Percentiles rank a stretch among this genome's conserved stretches.
Evolutionary conservation across 2,797 vertebrate species (phyloP).

Genomic region (Sebastes diaconus): DNA sequence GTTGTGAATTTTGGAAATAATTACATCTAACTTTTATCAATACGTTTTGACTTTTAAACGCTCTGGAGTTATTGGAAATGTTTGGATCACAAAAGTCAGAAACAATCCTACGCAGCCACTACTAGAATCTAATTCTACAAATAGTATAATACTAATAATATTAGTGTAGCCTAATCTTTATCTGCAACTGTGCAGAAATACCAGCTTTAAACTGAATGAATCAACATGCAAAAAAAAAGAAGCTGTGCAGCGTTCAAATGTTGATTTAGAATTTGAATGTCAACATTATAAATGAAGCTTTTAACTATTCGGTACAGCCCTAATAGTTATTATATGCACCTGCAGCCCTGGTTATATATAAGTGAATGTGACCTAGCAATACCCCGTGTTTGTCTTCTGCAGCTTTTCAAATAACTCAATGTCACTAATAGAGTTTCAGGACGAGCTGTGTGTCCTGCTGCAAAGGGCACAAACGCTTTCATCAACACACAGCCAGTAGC

Average conservation of each 20-base stretch:
- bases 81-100: neutral
- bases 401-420: constrained; percentile 15
- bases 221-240: neutral
- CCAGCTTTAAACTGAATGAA: neutral
- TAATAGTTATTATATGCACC: constrained; percentile 1
- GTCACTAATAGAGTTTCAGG: constrained; percentile 25
- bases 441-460: constrained; percentile 20
- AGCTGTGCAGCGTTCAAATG: neutral
- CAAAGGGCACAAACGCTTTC: constrained; percentile 45
- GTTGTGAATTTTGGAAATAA: neutral
- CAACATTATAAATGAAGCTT: neutral
- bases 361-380: neutral
- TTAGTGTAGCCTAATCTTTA: neutral
- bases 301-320: neutral
- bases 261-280: neutral
- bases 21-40: neutral
- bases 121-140: neutral
- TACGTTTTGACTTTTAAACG: neutral
- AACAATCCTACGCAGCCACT: neutral
- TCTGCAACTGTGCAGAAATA: neutral
- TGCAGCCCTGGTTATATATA: neutral
- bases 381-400: neutral
- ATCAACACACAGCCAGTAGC: constrained; percentile 38
- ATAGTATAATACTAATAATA: neutral
- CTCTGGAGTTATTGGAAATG: neutral